A percentile compares a stretch with the other conserved stretches of the same genome.
These are phyloP conservation scores for Cacatua alba DNA, from an alignment of 2,113 vertebrate species.

Conservation along the genomic window DNA sequence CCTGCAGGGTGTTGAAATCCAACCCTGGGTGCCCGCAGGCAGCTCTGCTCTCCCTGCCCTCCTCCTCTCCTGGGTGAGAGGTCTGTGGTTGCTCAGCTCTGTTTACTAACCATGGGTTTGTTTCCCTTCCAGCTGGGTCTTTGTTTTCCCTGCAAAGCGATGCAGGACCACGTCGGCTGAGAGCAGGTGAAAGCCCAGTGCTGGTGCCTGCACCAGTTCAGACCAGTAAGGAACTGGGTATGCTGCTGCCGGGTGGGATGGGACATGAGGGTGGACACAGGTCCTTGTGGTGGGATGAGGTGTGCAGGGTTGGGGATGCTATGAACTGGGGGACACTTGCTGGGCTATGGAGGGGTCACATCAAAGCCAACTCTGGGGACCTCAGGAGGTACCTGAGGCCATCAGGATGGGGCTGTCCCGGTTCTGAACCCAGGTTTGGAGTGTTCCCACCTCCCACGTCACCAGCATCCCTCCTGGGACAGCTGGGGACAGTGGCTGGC, in stretches of 20 bases:
- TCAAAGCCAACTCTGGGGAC: not conserved
- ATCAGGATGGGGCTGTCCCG: not conserved
- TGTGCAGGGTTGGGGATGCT: not conserved
- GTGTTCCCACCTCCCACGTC: not conserved
- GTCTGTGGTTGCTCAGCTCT: constrained; percentile 9
- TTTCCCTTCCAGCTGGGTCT: not conserved
- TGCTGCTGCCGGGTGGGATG: not conserved
- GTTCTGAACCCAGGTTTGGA: not conserved
- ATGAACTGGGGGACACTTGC: not conserved
- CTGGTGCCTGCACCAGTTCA: not conserved
- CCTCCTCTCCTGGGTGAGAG: constrained; percentile 36
- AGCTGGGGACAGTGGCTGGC: not conserved
- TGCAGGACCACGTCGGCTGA: not conserved
- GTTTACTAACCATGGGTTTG: not conserved
- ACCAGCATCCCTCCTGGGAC: not conserved
- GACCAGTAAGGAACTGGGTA: not conserved
- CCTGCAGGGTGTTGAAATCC: constrained; percentile 25
- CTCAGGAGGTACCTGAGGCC: not conserved
- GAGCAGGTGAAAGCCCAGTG: not conserved
- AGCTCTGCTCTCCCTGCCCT: not conserved
- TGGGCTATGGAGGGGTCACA: not conserved
- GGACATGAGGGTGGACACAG: not conserved
- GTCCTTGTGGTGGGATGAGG: not conserved
- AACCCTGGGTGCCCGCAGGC: not conserved
- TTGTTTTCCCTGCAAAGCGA: not conserved